phyloP scores from a whole-genome alignment of 2,113 vertebrate species.

The Scolopax mira region DNA sequence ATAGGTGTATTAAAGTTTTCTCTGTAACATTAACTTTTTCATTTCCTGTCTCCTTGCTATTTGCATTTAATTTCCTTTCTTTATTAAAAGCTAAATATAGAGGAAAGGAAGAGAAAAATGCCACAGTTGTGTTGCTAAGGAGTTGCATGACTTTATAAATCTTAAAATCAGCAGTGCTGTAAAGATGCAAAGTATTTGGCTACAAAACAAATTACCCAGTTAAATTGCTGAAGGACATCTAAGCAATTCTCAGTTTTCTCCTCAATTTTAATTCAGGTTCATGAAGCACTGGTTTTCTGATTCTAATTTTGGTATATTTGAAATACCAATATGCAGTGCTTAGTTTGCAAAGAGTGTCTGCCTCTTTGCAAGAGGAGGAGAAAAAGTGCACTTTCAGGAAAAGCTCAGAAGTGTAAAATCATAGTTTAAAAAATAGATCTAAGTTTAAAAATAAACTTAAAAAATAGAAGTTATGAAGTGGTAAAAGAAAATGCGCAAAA shows the following conservation, averaged over 20 bases:
- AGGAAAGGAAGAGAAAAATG: constrained; percentile 5
- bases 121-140: neutral
- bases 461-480: neutral
- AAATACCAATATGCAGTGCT: neutral
- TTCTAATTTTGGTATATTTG: neutral
- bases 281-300: neutral
- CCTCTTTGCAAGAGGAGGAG: neutral
- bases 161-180: constrained; percentile 8
- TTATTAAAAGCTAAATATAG: constrained; percentile 7
- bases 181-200: neutral
- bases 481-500: neutral
- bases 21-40: constrained; percentile 17
- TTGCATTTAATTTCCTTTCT: constrained; percentile 57
- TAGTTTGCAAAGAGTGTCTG: neutral
- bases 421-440: neutral
- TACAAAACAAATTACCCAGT: neutral
- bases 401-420: neutral
- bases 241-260: neutral
- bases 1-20: neutral
- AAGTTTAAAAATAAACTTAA: no score
- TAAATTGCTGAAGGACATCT: neutral
- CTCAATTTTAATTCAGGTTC: neutral
- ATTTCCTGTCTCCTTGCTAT: constrained; percentile 51
- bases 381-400: neutral
- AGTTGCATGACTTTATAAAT: neutral